These are phyloP conservation scores for Platycnemis pennipes DNA, from an alignment of 2,888 invertebrate genomes.

Conservation along the genomic window DNA sequence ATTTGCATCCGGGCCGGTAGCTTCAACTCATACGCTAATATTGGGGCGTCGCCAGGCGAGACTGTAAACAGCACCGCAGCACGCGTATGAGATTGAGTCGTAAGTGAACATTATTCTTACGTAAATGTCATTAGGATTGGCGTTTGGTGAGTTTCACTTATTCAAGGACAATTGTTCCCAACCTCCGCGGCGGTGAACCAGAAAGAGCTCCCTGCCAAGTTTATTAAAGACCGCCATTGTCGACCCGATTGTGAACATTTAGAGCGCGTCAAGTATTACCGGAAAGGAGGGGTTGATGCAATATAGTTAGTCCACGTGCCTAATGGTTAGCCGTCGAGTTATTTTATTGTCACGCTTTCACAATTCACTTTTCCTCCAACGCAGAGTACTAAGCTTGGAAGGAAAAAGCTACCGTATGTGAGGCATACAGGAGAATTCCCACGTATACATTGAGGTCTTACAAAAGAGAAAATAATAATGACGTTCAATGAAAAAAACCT, in stretches of 20 bases:
- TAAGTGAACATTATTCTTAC: not conserved
- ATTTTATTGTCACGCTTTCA: not conserved
- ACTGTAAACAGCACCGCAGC: not conserved
- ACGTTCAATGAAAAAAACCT: no score
- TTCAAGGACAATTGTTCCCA: slow-evolving; percentile 5
- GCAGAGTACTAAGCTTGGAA: not conserved
- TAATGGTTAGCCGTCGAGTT: not conserved
- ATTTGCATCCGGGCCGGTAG: no score
- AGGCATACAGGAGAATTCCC: no score
- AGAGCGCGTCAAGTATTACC: not conserved
- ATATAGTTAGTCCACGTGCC: not conserved
- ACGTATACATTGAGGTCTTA: no score
- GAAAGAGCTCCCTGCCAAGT: not conserved
- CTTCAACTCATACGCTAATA: no score
- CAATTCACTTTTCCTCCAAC: not conserved
- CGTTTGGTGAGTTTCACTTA: not conserved
- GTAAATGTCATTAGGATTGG: not conserved
- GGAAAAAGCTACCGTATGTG: not conserved
- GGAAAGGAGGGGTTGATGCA: not conserved
- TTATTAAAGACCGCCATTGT: not conserved
- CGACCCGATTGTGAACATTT: not conserved
- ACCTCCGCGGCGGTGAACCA: not conserved
- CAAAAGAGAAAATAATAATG: no score
- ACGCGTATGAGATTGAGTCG: not conserved
- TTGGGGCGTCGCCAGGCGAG: not conserved